Conservation (phyloP, 2,888 invertebrate species). For the Nomada flava region DNA sequence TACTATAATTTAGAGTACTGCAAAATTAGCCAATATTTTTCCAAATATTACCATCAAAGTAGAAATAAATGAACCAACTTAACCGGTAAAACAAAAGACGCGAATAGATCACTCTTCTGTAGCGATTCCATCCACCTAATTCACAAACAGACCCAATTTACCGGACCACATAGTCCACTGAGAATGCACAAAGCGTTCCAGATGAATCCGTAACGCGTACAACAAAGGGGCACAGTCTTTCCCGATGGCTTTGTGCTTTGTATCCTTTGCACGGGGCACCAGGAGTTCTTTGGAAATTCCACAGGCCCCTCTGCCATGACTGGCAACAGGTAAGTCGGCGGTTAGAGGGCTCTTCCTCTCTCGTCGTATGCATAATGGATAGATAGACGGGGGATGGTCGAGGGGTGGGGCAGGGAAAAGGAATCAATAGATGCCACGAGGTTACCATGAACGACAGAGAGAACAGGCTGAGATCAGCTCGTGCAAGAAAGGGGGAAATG, state of each 20-base stretch:
- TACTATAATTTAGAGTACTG: neutral
- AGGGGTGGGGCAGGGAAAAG: slow-evolving; percentile 13
- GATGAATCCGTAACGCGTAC: slow-evolving; percentile 23
- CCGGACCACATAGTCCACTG: neutral
- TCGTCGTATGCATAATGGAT: slow-evolving; percentile 66
- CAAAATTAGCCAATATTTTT: no score
- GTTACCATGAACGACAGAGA: slow-evolving; percentile 25
- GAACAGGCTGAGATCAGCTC: neutral
- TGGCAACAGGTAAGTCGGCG: slow-evolving; percentile 68
- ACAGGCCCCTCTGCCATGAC: slow-evolving; percentile 10
- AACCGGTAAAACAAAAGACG: no score
- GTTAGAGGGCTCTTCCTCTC: slow-evolving; percentile 57
- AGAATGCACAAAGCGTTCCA: slow-evolving; percentile 6
- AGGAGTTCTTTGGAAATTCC: slow-evolving; percentile 48
- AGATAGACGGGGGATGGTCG: slow-evolving; percentile 16
- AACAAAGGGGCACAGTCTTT: neutral
- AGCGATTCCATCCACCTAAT: no score
- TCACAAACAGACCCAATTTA: no score
- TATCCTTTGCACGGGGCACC: neutral
- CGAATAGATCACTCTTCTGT: no score
- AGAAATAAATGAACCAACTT: neutral
- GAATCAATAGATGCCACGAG: slow-evolving; percentile 53
- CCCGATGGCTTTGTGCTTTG: neutral
- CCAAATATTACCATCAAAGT: neutral
- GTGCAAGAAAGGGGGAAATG: neutral